These are phyloP conservation scores for Tachysurus vachellii DNA, from an alignment of 2,113 vertebrate genomes.

Conservation along the genomic window DNA sequence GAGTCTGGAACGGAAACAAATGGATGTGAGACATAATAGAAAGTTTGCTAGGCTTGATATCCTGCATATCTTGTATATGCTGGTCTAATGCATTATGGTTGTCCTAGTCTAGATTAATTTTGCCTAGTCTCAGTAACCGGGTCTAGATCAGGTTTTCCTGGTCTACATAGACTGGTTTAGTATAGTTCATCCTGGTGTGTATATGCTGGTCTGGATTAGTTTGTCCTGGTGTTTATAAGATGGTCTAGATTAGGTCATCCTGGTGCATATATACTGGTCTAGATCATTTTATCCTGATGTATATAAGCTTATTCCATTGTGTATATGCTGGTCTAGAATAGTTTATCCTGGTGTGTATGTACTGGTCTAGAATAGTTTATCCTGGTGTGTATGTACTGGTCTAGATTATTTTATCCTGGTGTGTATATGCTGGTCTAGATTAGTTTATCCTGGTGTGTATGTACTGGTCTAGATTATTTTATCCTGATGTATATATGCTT, in stretches of 20 bases:
- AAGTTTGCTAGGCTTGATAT: neutral
- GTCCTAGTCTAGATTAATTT: neutral
- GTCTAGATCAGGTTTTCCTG: neutral
- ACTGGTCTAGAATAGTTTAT: neutral
- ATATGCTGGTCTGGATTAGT: neutral
- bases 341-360: neutral
- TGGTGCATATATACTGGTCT: neutral
- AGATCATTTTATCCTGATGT: neutral
- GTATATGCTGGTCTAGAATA: neutral
- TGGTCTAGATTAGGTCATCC: neutral
- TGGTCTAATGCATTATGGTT: neutral
- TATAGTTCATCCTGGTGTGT: neutral
- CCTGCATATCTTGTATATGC: neutral
- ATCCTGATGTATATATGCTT: no score
- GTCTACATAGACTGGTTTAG: neutral
- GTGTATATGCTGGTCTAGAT: neutral
- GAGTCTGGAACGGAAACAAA: slow-evolving; percentile 69
- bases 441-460: neutral
- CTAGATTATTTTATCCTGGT: neutral
- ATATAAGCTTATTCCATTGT: neutral
- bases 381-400: neutral
- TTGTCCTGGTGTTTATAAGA: neutral
- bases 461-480: no score
- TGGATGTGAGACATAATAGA: neutral
- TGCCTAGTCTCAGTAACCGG: neutral